Percentiles rank a stretch among this genome's conserved stretches.
phyloP scores from a whole-genome alignment of 2,888 invertebrate genomes.

The Serrognathus titanus region DNA sequence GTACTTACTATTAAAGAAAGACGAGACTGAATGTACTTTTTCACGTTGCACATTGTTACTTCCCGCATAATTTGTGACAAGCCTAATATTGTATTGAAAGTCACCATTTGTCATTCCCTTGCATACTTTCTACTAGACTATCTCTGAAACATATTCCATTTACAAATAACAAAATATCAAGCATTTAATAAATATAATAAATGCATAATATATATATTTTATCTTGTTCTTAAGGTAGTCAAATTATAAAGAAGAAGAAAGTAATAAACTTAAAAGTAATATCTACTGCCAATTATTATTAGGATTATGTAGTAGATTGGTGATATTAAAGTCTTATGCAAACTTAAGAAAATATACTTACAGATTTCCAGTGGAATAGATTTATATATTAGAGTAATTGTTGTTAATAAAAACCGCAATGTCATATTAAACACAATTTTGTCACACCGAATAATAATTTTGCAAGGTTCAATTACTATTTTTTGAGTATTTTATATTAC shows the following conservation, averaged over 20 bases:
- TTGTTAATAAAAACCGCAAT: slow-evolving; percentile 25
- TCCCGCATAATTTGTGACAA: too few species aligned
- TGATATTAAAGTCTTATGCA: slow-evolving; percentile 52
- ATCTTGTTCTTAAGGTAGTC: neutral
- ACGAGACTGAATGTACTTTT: too few species aligned
- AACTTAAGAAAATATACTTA: slow-evolving; percentile 31
- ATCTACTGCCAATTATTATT: slow-evolving; percentile 47
- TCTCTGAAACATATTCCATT: neutral
- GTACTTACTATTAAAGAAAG: too few species aligned
- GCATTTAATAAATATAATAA: too few species aligned
- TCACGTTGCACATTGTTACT: too few species aligned
- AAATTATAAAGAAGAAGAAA: neutral
- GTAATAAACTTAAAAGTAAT: slow-evolving; percentile 27
- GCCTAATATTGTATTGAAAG: too few species aligned
- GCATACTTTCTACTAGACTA: neutral
- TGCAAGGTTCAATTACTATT: too few species aligned
- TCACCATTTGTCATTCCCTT: too few species aligned
- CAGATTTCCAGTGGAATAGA: slow-evolving; percentile 29
- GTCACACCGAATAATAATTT: neutral
- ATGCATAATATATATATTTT: neutral
- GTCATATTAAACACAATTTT: slow-evolving; percentile 24
- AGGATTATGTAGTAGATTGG: slow-evolving; percentile 44
- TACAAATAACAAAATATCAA: too few species aligned
- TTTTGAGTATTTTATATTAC: neutral
- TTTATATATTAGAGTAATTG: slow-evolving; percentile 26